A percentile compares a stretch with the other conserved stretches of the same genome.
These are phyloP conservation scores for Anguilla obscura DNA, from an alignment of 2,797 vertebrate genomes.

Conservation along the genomic window DNA sequence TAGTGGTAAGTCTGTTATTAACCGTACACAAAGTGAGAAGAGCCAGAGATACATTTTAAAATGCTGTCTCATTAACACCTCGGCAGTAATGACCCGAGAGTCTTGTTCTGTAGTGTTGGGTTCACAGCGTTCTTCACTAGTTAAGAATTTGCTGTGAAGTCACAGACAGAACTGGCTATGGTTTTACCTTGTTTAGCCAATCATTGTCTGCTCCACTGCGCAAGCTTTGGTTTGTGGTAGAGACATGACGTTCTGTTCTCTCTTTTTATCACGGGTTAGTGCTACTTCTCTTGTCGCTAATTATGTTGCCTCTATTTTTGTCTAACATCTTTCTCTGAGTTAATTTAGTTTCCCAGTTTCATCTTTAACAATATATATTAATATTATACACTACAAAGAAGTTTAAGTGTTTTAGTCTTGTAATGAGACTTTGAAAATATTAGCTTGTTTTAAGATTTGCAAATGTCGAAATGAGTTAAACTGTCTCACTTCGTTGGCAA, in stretches of 20 bases:
- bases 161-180: background rate
- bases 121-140: too few relatives aligned
- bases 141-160: background rate
- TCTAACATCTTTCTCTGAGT: background rate
- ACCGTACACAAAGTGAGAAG: background rate
- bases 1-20: background rate
- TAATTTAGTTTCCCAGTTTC: background rate
- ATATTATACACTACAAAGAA: background rate
- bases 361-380: background rate
- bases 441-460: too few relatives aligned
- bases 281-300: background rate
- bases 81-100: background rate
- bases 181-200: too few relatives aligned
- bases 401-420: too few relatives aligned
- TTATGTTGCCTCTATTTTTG: background rate
- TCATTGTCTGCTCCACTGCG: background rate
- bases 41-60: background rate
- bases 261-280: background rate
- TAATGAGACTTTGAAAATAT: too few relatives aligned
- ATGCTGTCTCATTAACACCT: background rate
- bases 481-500: too few relatives aligned
- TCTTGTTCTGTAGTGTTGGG: background rate
- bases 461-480: too few relatives aligned
- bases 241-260: background rate
- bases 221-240: background rate